Percentiles rank a stretch among this genome's conserved stretches.
These are phyloP conservation scores for Dusona sp. DNA, from an alignment of 2,888 invertebrate genomes.

Conservation along the genomic window DNA sequence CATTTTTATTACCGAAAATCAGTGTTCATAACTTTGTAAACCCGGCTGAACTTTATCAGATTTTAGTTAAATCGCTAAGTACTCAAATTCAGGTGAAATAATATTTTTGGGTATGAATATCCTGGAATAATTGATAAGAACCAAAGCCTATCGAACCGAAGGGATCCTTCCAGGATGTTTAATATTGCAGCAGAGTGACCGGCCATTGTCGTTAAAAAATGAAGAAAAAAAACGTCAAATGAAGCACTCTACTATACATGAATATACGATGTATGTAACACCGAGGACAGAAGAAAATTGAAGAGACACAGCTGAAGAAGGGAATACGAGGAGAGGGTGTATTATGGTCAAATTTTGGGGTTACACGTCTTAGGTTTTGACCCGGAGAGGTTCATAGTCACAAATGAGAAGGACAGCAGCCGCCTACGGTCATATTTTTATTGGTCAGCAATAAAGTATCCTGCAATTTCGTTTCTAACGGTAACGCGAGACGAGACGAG, in stretches of 20 bases:
- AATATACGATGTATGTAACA: neutral
- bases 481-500: slow-evolving; percentile 63
- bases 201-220: neutral
- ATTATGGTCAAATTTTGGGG: slow-evolving; percentile 32
- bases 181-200: neutral
- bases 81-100: neutral
- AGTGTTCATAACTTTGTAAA: neutral
- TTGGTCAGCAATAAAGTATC: slow-evolving; percentile 74
- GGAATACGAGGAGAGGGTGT: neutral
- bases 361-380: slow-evolving; percentile 42
- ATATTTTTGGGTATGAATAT: neutral
- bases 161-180: neutral
- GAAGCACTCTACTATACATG: neutral
- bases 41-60: neutral
- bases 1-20: no score
- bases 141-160: neutral
- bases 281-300: neutral
- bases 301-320: slow-evolving; percentile 8
- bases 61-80: neutral
- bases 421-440: slow-evolving; percentile 71
- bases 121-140: neutral
- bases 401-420: slow-evolving; percentile 38
- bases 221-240: neutral
- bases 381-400: slow-evolving; percentile 46
- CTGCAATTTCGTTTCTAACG: slow-evolving; percentile 71